These are phyloP conservation scores for Nannospalax galili DNA, from an alignment of 2,113 vertebrate species.

Conservation along the genomic window DNA sequence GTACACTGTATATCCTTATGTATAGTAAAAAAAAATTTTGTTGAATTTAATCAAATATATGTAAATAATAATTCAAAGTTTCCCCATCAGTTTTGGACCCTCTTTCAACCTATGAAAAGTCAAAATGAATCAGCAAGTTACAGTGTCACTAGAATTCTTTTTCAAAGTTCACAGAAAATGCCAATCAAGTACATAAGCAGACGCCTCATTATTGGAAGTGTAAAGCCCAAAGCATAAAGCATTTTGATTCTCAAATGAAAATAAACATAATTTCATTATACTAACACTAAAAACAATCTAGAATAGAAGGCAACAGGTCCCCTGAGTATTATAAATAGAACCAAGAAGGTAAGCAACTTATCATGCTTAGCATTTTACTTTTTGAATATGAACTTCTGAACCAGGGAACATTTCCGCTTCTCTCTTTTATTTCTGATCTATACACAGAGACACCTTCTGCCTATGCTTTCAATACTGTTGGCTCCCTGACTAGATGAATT, in stretches of 20 bases:
- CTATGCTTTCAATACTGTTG: neutral
- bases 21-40: neutral
- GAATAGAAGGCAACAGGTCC: neutral
- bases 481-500: neutral
- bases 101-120: conserved; percentile 19
- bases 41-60: neutral
- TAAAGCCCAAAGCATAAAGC: conserved; percentile 8
- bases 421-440: neutral
- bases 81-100: neutral
- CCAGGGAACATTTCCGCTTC: neutral
- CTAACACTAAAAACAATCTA: neutral
- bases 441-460: neutral
- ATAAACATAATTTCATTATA: neutral
- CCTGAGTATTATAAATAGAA: no score
- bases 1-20: neutral
- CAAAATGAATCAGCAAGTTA: conserved; percentile 20
- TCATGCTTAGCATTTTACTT: no score
- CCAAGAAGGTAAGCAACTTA: neutral
- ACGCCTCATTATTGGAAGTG: neutral
- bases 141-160: neutral
- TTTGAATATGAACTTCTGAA: neutral
- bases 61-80: neutral
- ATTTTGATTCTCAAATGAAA: neutral
- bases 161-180: neutral
- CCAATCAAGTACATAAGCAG: neutral